Evolutionary conservation across 2,113 vertebrate species (phyloP).

Genomic region (Hypanus sabinus): DNA sequence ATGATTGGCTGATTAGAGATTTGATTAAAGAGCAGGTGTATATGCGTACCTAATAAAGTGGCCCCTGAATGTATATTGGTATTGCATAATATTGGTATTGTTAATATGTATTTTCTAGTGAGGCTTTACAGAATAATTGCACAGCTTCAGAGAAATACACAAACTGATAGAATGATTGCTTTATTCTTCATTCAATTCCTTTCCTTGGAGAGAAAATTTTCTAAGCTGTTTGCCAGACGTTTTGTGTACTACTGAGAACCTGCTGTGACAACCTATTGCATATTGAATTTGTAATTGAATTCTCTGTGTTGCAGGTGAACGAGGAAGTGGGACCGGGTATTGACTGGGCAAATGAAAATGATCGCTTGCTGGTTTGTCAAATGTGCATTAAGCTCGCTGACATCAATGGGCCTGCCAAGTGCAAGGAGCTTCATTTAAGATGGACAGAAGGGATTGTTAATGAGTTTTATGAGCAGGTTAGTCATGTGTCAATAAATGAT

Average conservation of each 20-base stretch:
- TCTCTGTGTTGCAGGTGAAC: conserved; percentile 64
- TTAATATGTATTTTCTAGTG: not conserved
- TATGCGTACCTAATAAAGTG: no score
- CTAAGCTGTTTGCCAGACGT: not conserved
- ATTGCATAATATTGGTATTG: not conserved
- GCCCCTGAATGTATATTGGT: not conserved
- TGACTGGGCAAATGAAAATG: conserved; percentile 96
- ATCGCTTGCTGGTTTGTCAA: conserved; percentile 89
- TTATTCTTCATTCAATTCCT: not conserved
- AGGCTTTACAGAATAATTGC: not conserved
- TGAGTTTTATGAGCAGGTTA: conserved; percentile 95
- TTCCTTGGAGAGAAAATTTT: not conserved
- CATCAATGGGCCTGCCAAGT: conserved; percentile 91
- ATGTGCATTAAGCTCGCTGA: conserved; percentile 98
- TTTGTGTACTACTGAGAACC: not conserved
- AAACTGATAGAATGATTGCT: not conserved
- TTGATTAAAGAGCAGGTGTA: no score
- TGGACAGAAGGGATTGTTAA: conserved; percentile 98
- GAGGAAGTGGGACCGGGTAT: conserved; percentile 82
- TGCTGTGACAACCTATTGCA: not conserved
- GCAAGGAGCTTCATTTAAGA: conserved; percentile 86
- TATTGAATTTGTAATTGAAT: not conserved
- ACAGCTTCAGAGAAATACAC: not conserved
- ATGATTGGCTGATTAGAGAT: no score
- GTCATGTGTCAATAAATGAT: not conserved